Base-by-base conservation (phyloP, 2,888 invertebrate species). In the Cheilosia soror region DNA sequence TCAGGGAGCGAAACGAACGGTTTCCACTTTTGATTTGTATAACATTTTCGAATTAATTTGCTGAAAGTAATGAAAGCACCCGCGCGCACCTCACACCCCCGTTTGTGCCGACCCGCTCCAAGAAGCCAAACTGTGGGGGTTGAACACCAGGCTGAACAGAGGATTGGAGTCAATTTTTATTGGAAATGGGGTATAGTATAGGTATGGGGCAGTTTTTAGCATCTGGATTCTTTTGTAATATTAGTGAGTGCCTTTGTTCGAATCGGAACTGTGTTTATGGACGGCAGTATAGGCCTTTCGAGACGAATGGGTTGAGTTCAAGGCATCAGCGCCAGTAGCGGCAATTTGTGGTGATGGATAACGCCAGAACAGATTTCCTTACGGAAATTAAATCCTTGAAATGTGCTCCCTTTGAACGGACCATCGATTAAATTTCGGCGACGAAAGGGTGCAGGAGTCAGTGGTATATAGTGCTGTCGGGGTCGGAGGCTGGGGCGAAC, bases 341-440 rank as follows among this genome's bases (percentile, higher is more conserved):
- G 53, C 55, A 55, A 55, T 69, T 83, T 83, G 79, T 51, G 68
- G 79, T 79, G 69, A 72, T 73, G 72, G 58, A 68, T 65, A 84
- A 69, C 69, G 49, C 68, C 63, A 73, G 49, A 65, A 42, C 73
- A 75, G 69, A 84, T 84, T 84, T 84, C 79, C 82, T 53, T 53
- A 37, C 79, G 83, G 79, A 84, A 84, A 84, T 84, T 79, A 84
- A 84, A 84, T 84, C 79, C 79, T 55, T 65, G 53, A 79, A 84
- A 79, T 84, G 79, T 58, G 69, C 57, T 44, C 37, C 25, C 31
- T 44, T 47, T 55, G 40, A 53, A 25, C 13, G 47, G 55, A 15
- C 42, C 49, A 71, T 71, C 71, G 47, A 57, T 58, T 65, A 27
- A 44, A 49, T 47, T 65, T 4, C 5, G 51, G 9, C 2, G 25